phyloP scores from a whole-genome alignment of 2,888 invertebrate species.

The Hyposoter dolosus region DNA sequence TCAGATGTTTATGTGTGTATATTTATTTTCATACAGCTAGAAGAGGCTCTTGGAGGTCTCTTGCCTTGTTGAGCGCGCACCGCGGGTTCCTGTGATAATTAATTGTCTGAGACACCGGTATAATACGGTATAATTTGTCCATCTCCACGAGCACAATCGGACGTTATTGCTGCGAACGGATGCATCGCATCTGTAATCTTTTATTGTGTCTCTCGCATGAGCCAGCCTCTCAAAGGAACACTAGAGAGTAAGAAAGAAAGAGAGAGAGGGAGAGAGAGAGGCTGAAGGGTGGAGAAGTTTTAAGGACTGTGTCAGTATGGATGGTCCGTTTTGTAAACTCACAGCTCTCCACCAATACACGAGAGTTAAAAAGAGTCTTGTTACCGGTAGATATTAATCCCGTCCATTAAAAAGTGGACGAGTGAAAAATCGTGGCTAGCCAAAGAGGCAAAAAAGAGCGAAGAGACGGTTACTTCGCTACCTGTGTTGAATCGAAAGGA shows the following conservation, averaged over 20 bases:
- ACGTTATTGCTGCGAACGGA: conserved; percentile 84
- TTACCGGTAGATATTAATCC: conserved; percentile 84
- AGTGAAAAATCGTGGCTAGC: conserved; percentile 82
- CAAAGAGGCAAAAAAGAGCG: conserved; percentile 73
- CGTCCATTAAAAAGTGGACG: conserved; percentile 84
- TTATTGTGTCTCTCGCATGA: conserved; percentile 79
- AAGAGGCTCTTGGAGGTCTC: conserved; percentile 59
- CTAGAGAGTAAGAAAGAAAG: not conserved
- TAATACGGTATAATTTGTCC: conserved; percentile 84
- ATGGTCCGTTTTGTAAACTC: conserved; percentile 48
- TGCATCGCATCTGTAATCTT: conserved; percentile 83
- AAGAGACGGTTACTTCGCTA: conserved; percentile 70
- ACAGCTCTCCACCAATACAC: conserved; percentile 45
- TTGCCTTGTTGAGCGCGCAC: conserved; percentile 67
- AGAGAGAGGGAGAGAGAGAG: not conserved
- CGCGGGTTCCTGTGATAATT: conserved; percentile 78
- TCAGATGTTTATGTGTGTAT: not conserved
- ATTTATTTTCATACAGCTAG: conserved; percentile 6
- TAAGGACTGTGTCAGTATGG: conserved; percentile 60
- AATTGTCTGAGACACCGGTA: conserved; percentile 83
- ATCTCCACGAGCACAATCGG: conserved; percentile 82
- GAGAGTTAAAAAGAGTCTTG: conserved; percentile 82
- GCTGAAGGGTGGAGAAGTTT: conserved; percentile 12
- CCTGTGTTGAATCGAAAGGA: conserved; percentile 78
- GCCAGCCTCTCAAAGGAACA: conserved; percentile 38